These are phyloP conservation scores for Metellina segmentata DNA, from an alignment of 2,888 invertebrate species.

Conservation along the genomic window DNA sequence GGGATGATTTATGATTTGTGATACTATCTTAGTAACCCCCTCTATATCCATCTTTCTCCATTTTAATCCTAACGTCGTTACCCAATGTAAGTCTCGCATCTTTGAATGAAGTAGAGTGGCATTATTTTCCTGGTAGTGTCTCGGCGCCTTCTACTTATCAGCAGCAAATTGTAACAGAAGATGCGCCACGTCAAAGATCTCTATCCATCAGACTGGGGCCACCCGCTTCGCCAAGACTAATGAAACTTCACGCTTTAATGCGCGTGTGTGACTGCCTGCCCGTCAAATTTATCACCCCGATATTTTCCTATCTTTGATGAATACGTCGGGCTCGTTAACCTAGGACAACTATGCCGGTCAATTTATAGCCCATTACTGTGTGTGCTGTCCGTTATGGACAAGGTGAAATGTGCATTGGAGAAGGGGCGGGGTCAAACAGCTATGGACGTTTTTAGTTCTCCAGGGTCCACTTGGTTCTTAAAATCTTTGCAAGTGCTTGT, in stretches of 20 bases:
- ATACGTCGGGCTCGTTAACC: constrained; percentile 52
- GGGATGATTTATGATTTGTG: constrained; percentile 37
- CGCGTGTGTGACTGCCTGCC: constrained; percentile 9
- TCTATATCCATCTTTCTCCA: constrained; percentile 42
- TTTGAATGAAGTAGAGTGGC: constrained; percentile 29
- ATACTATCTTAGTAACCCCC: constrained; percentile 20
- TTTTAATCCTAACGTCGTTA: constrained; percentile 47
- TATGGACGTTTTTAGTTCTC: too few species aligned
- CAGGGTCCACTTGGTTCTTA: too few species aligned
- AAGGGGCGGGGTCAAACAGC: too few species aligned
- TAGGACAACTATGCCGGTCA: background rate
- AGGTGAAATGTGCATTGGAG: too few species aligned
- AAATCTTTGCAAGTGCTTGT: too few species aligned
- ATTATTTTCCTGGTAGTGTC: constrained; percentile 45
- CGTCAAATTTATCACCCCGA: constrained; percentile 53
- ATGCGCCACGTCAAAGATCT: constrained; percentile 39
- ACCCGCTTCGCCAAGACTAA: constrained; percentile 17
- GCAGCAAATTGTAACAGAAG: constrained; percentile 57
- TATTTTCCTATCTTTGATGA: constrained; percentile 48
- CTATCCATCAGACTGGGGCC: constrained; percentile 39
- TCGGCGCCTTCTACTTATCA: constrained; percentile 17
- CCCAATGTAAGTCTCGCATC: constrained; percentile 7
- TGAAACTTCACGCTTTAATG: constrained; percentile 62
- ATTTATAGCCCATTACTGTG: background rate
- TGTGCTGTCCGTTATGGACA: too few species aligned